These are phyloP conservation scores for Spodoptera picta DNA, from an alignment of 2,888 invertebrate genomes.

Conservation along the genomic window DNA sequence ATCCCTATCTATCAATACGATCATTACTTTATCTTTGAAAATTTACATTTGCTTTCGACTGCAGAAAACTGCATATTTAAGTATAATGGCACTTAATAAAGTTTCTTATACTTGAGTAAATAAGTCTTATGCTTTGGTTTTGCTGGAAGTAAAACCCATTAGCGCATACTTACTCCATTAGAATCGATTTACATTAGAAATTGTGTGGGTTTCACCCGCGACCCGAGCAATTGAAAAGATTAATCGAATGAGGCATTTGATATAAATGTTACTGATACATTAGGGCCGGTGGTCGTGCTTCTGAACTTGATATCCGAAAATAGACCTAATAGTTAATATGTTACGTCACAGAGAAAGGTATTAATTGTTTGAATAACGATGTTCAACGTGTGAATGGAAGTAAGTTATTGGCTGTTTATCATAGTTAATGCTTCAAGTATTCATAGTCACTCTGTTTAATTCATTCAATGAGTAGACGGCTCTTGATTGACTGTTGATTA, in stretches of 20 bases:
- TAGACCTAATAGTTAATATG: constrained; percentile 15
- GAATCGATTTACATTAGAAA: constrained; percentile 50
- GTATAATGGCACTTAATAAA: constrained; percentile 28
- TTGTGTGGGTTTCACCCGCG: constrained; percentile 42
- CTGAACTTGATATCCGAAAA: constrained; percentile 18
- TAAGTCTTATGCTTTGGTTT: constrained; percentile 28
- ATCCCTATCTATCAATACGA: constrained; percentile 40
- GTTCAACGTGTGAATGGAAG: constrained; percentile 18
- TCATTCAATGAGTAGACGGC: background rate
- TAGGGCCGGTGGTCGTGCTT: constrained; percentile 39
- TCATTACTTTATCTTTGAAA: too few relatives aligned
- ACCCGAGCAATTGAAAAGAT: constrained; percentile 27
- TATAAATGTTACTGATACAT: constrained; percentile 47
- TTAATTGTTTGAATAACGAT: constrained; percentile 36
- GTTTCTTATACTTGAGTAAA: constrained; percentile 33
- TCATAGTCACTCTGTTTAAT: too few relatives aligned
- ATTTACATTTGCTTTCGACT: constrained; percentile 36
- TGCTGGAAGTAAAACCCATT: constrained; percentile 29
- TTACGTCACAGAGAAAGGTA: constrained; percentile 46
- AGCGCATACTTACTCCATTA: constrained; percentile 33
- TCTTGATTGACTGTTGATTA: constrained; percentile 1
- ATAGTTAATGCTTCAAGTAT: constrained; percentile 5
- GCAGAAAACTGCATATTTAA: constrained; percentile 38
- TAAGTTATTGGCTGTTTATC: constrained; percentile 10
- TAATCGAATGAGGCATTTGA: constrained; percentile 43